A percentile compares a stretch with the other conserved stretches of the same genome.
These are phyloP conservation scores for Neodon shergylaensis DNA, from an alignment of 2,113 vertebrate genomes.

Conservation along the genomic window DNA sequence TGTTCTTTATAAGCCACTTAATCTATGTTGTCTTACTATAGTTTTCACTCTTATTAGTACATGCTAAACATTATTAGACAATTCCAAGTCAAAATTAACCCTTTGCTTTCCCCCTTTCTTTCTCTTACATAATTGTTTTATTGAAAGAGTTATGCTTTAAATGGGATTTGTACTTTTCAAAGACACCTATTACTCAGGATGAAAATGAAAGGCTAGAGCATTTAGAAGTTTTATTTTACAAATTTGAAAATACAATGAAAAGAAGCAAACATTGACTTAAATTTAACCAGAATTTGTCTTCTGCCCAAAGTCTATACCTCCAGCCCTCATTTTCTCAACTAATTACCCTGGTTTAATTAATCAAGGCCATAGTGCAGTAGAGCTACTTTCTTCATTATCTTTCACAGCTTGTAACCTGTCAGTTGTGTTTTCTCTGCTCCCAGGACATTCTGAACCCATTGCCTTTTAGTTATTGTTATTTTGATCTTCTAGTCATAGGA, in stretches of 20 bases:
- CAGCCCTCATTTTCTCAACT: neutral
- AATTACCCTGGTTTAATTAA: neutral
- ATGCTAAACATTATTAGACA: neutral
- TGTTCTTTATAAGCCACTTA: neutral
- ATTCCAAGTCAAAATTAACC: neutral
- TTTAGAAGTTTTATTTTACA: neutral
- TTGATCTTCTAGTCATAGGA: neutral
- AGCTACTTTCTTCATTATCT: neutral
- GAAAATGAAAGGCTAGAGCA: neutral
- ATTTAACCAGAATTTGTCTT: neutral
- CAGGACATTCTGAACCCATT: neutral
- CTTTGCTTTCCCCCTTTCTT: neutral
- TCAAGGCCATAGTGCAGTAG: neutral
- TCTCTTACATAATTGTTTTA: neutral
- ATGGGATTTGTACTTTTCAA: neutral
- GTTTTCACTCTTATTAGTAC: fast-evolving
- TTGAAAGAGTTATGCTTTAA: neutral
- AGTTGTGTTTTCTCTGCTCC: neutral
- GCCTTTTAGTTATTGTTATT: neutral
- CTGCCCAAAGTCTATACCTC: neutral
- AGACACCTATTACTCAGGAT: neutral
- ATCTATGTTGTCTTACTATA: neutral
- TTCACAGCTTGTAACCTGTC: neutral
- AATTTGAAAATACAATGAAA: neutral
- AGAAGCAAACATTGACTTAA: neutral